These are phyloP conservation scores for Tinamus major DNA, from an alignment of 2,797 vertebrate species.

Conservation along the genomic window DNA sequence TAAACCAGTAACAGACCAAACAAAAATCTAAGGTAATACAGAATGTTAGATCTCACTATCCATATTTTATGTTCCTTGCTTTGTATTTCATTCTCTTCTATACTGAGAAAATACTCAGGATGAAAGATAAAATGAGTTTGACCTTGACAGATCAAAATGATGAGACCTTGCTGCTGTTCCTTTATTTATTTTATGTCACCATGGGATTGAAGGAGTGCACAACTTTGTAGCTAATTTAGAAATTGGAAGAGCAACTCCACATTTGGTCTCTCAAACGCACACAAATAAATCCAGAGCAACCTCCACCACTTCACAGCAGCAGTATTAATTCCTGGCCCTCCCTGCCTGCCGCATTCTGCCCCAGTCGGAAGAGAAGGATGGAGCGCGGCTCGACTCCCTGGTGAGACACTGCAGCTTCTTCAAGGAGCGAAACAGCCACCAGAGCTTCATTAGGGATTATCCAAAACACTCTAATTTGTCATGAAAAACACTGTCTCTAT, in stretches of 20 bases:
- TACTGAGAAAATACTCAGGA: not conserved
- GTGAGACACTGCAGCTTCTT: not conserved
- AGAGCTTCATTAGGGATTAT: not conserved
- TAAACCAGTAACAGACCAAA: not conserved
- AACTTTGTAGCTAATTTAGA: not conserved
- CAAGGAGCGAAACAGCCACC: not conserved
- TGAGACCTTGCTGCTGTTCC: not conserved
- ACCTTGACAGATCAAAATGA: not conserved
- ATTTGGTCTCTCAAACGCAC: not conserved
- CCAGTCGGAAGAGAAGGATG: not conserved
- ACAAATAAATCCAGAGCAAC: not conserved
- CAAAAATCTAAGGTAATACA: not conserved
- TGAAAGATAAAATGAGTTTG: not conserved
- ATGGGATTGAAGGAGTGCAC: not conserved
- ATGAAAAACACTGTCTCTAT: not conserved
- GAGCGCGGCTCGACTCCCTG: not conserved
- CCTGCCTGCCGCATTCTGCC: not conserved
- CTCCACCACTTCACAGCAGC: not conserved
- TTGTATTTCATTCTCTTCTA: not conserved
- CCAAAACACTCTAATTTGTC: not conserved
- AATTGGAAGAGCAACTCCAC: not conserved
- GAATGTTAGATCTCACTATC: not conserved
- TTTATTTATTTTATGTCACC: not conserved
- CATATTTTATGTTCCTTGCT: not conserved
- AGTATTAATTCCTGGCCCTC: not conserved